These are phyloP conservation scores for Syrista parreyssii DNA, from an alignment of 2,888 invertebrate genomes.

Conservation along the genomic window DNA sequence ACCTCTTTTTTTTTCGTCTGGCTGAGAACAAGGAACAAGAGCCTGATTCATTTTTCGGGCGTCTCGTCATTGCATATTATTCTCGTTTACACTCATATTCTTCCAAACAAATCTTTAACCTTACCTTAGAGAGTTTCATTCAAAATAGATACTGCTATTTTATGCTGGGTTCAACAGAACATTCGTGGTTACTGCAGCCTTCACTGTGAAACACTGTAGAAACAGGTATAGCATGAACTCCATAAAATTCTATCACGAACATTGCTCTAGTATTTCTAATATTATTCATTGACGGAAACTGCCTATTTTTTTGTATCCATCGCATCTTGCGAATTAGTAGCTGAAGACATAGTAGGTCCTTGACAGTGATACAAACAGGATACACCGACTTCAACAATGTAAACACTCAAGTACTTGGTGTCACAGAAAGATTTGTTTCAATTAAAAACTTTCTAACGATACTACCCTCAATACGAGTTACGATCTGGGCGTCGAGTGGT, in stretches of 20 bases:
- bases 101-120: background rate
- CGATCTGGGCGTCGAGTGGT: constrained; percentile 54
- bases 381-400: background rate
- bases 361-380: background rate
- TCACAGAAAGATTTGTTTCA: constrained; percentile 17
- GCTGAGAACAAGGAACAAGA: constrained; percentile 3
- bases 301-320: background rate
- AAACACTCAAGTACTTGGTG: background rate
- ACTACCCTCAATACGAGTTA: constrained; percentile 50
- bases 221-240: background rate
- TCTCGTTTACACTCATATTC: background rate
- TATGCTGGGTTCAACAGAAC: background rate
- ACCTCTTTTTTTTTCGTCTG: constrained; percentile 9
- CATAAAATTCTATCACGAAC: background rate
- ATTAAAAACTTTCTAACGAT: constrained; percentile 35
- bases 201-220: background rate
- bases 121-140: background rate
- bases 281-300: background rate
- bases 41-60: background rate
- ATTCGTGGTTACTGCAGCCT: background rate
- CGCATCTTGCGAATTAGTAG: background rate
- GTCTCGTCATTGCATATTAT: background rate
- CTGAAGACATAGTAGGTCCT: too few species aligned
- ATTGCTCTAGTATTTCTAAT: background rate
- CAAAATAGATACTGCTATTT: background rate